A percentile compares a stretch with the other conserved stretches of the same genome.
phyloP scores from a whole-genome alignment of 1,140 invertebrate genomes.

The Charaxes varanes region DNA sequence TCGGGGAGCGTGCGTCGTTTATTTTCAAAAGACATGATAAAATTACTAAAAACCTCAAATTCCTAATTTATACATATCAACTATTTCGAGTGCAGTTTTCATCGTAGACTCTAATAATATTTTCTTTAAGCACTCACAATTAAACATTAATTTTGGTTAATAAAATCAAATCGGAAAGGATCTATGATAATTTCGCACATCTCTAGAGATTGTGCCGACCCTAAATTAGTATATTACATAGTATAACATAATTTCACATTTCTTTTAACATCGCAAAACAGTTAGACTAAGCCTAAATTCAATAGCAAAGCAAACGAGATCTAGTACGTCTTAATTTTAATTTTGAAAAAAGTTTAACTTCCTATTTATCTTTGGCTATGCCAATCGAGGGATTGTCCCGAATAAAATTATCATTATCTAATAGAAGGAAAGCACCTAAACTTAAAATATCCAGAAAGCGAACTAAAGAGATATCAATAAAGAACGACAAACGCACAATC shows the following conservation, averaged over 20 bases:
- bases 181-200: conserved; percentile 57
- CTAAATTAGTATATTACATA: conserved; percentile 52
- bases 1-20: conserved; percentile 67
- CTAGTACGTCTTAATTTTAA: conserved; percentile 21
- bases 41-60: conserved; percentile 67
- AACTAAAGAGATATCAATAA: no score
- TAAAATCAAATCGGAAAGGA: conserved; percentile 44
- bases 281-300: conserved; percentile 8
- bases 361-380: conserved; percentile 66
- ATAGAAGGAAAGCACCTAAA: conserved; percentile 65
- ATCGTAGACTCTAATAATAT: conserved; percentile 58
- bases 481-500: conserved; percentile 38
- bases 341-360: conserved; percentile 27
- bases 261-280: conserved; percentile 1
- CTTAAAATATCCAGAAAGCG: conserved; percentile 40
- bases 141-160: conserved; percentile 62
- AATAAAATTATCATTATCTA: conserved; percentile 50
- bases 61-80: conserved; percentile 58
- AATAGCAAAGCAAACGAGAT: conserved; percentile 24
- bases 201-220: conserved; percentile 50
- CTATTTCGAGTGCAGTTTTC: conserved; percentile 60
- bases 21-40: conserved; percentile 51
- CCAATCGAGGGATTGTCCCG: conserved; percentile 49
- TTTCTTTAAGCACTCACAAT: conserved; percentile 66
- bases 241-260: conserved; percentile 14